These are phyloP conservation scores for Malthinus seriepunctatus DNA, from an alignment of 2,888 invertebrate species.

Conservation along the genomic window DNA sequence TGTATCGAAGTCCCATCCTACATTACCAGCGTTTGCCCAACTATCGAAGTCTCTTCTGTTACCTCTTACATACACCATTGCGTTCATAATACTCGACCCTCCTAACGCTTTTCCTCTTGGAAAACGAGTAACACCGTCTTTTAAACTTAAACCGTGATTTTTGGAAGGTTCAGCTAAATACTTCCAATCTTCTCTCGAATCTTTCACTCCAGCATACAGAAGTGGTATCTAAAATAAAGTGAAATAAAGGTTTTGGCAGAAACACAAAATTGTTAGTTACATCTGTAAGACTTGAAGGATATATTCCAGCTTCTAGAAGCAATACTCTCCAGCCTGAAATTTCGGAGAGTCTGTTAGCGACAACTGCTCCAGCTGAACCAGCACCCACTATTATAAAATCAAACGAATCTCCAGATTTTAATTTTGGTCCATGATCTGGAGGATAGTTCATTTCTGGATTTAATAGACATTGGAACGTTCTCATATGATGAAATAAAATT, in stretches of 20 bases:
- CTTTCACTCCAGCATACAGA: slow-evolving; percentile 42
- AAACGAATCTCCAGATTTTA: slow-evolving; percentile 59
- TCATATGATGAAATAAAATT: slow-evolving; percentile 46
- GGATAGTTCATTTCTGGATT: slow-evolving; percentile 36
- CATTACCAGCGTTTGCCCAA: slow-evolving; percentile 81
- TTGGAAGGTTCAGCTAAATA: slow-evolving; percentile 40
- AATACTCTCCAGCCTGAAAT: slow-evolving; percentile 48
- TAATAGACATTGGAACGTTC: slow-evolving; percentile 65
- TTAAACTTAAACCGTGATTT: slow-evolving; percentile 70
- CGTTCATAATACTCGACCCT: slow-evolving; percentile 83
- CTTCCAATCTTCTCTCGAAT: slow-evolving; percentile 44
- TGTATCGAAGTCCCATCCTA: slow-evolving; percentile 82
- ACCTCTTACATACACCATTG: slow-evolving; percentile 89
- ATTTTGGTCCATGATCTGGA: slow-evolving; percentile 32
- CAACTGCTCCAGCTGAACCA: slow-evolving; percentile 57
- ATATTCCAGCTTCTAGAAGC: slow-evolving; percentile 48
- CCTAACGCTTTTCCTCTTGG: slow-evolving; percentile 87
- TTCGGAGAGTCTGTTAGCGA: slow-evolving; percentile 56
- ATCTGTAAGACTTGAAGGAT: slow-evolving; percentile 60
- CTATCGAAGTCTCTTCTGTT: slow-evolving; percentile 83
- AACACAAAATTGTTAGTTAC: slow-evolving; percentile 41
- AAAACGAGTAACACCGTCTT: slow-evolving; percentile 84
- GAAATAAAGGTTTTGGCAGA: not conserved
- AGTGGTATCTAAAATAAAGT: slow-evolving; percentile 38
- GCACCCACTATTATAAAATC: slow-evolving; percentile 58